These are phyloP conservation scores for Trachelus troglodyta DNA, from an alignment of 2,888 invertebrate genomes.

Conservation along the genomic window DNA sequence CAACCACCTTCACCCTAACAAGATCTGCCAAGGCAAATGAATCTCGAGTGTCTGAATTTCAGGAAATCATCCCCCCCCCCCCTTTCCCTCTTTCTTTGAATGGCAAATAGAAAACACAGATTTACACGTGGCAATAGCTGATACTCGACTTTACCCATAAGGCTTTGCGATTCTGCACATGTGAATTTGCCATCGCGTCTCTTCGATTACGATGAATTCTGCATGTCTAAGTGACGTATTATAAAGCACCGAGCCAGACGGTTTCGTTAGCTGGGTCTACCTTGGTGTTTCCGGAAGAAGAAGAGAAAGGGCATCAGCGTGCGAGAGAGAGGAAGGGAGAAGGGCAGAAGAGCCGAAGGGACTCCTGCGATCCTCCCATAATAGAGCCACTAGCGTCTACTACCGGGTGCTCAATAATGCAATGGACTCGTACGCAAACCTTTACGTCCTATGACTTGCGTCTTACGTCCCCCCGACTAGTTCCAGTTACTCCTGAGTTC, in stretches of 20 bases:
- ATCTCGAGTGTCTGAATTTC: conserved; percentile 14
- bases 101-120: neutral
- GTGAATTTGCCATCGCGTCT: no score
- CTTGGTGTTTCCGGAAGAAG: neutral
- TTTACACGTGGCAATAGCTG: neutral
- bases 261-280: neutral
- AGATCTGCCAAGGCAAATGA: conserved; percentile 37
- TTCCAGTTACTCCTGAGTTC: conserved; percentile 14
- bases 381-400: conserved; percentile 36
- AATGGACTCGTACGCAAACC: conserved; percentile 31
- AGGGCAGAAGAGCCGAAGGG: conserved; percentile 13
- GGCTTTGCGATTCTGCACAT: neutral
- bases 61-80: neutral
- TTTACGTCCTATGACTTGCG: neutral
- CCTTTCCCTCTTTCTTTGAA: neutral
- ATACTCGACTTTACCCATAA: neutral
- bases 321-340: neutral
- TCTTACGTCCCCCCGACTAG: conserved; percentile 7
- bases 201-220: neutral
- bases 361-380: conserved; percentile 33
- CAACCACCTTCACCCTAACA: conserved; percentile 26
- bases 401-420: conserved; percentile 38
- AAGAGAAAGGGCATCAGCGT: neutral
- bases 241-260: neutral
- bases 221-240: neutral